phyloP scores from a whole-genome alignment of 2,113 vertebrate genomes.

The Bungarus multicinctus region DNA sequence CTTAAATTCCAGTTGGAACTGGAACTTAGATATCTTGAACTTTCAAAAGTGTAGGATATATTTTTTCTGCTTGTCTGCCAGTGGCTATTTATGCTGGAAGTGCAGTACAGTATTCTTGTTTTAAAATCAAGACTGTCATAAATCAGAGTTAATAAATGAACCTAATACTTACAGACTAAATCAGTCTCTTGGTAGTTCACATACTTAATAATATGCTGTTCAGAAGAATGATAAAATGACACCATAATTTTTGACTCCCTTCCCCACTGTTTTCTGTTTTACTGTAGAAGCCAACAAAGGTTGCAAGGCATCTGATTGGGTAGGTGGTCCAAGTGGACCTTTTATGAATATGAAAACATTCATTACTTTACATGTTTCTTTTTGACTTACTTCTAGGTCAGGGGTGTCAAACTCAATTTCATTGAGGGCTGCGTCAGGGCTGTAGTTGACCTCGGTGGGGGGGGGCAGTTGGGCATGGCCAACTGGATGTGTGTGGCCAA shows the following conservation, averaged over 20 bases:
- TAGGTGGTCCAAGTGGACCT: slow-evolving; percentile 16
- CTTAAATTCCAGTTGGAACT: accelerated
- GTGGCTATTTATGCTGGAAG: slow-evolving; percentile 16
- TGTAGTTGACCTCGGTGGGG: no score
- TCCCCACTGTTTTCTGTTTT: background rate
- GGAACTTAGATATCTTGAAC: background rate
- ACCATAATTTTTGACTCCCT: slow-evolving; percentile 14
- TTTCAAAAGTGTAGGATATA: slow-evolving; percentile 14
- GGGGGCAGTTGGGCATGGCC: no score
- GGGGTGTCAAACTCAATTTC: no score
- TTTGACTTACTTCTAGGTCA: background rate
- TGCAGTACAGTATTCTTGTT: slow-evolving; percentile 15
- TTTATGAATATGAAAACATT: background rate
- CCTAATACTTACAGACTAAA: slow-evolving; percentile 13
- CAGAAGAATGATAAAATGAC: slow-evolving; percentile 31
- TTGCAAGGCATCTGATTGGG: background rate
- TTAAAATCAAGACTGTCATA: slow-evolving; percentile 25
- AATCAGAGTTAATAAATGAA: slow-evolving; percentile 26
- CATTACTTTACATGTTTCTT: background rate
- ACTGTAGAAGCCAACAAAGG: slow-evolving; percentile 10
- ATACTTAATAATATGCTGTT: slow-evolving; percentile 5
- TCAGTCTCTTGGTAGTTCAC: background rate
- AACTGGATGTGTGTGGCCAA: no score
- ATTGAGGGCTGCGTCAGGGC: no score
- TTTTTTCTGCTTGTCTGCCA: slow-evolving; percentile 2